Conservation (phyloP, 2,797 vertebrate genomes). For the Podargus strigoides region DNA sequence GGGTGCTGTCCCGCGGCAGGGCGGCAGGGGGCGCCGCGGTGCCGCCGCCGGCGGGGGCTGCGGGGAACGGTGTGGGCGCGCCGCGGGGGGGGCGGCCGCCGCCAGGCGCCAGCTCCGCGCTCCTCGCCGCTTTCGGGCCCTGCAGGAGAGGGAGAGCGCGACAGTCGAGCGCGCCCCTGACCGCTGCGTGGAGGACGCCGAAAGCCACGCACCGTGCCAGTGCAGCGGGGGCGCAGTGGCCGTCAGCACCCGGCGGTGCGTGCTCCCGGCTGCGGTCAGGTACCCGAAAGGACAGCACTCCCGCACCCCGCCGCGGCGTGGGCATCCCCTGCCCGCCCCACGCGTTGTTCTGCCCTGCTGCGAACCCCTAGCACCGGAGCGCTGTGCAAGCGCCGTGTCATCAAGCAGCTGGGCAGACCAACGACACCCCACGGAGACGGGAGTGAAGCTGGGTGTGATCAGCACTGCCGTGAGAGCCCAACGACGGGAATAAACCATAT, state of each 20-base stretch:
- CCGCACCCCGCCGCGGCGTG: too few species aligned
- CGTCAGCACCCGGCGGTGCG: too few species aligned
- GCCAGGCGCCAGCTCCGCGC: conserved; percentile 8
- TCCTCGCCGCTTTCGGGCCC: conserved; percentile 61
- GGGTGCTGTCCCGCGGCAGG: conserved; percentile 42
- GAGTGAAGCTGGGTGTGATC: neutral
- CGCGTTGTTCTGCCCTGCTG: neutral
- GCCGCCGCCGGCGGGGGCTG: conserved; percentile 26
- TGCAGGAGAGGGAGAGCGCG: neutral
- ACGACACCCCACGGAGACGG: rapidly evolving
- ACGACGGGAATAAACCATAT: neutral
- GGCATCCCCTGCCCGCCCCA: neutral
- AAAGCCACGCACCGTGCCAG: too few species aligned
- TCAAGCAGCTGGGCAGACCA: neutral
- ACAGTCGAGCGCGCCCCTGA: too few species aligned
- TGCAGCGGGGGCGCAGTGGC: too few species aligned
- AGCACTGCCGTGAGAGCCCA: neutral
- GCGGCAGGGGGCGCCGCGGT: conserved; percentile 47
- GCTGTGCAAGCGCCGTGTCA: neutral
- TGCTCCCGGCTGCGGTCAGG: too few species aligned
- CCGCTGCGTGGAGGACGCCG: too few species aligned
- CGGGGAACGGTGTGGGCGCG: conserved; percentile 21
- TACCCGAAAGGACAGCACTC: too few species aligned
- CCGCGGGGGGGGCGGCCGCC: neutral
- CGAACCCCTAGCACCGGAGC: neutral